Conservation (phyloP, 2,797 vertebrate genomes). For the Craterocephalus amniculus region DNA sequence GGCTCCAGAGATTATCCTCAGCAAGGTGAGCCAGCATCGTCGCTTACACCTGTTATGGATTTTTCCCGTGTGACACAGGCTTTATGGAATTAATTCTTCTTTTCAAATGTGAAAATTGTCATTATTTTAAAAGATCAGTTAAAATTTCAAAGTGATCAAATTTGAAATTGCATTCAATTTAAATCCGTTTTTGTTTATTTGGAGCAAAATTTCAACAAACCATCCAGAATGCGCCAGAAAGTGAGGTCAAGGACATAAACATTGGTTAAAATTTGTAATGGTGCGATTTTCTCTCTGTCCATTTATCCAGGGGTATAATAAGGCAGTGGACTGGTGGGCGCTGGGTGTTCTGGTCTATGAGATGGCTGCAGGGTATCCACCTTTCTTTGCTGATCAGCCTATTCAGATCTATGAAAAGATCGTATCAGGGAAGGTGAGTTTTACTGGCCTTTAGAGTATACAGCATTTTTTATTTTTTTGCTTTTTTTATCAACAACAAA, state of each 20-base stretch:
- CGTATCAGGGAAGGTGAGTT: conserved; percentile 91
- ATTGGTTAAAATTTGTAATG: not conserved
- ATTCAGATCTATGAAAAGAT: conserved; percentile 96
- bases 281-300: not conserved
- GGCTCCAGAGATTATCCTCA: conserved; percentile 92
- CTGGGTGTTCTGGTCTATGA: conserved; percentile 93
- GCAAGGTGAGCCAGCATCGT: conserved; percentile 80
- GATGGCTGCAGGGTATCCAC: conserved; percentile 96
- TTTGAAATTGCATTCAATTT: not conserved
- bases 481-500: not conserved
- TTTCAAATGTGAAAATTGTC: not conserved
- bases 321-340: conserved; percentile 95
- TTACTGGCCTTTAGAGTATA: not conserved
- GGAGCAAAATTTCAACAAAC: not conserved
- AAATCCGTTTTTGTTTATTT: not conserved
- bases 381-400: conserved; percentile 93
- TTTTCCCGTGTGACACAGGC: no score
- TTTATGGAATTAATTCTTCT: not conserved
- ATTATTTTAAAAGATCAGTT: not conserved
- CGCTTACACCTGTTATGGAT: not conserved
- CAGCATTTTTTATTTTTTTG: not conserved
- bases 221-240: not conserved
- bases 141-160: not conserved
- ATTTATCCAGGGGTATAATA: conserved; percentile 88
- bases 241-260: not conserved